Evolutionary conservation across 1,140 invertebrate genomes (phyloP).

Genomic region (Riptortus pedestris): DNA sequence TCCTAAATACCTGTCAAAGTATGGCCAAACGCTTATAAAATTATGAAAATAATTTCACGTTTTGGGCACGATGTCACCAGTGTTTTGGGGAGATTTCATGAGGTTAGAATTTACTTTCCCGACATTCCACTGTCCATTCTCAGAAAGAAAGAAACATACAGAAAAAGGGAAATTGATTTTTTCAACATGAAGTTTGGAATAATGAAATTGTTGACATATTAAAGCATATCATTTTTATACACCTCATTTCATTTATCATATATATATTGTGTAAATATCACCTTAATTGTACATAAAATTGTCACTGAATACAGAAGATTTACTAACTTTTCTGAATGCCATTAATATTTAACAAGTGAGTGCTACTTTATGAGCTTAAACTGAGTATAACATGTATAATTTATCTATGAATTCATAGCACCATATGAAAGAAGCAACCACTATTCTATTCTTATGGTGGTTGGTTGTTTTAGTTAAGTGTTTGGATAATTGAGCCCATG

Average conservation of each 20-base stretch:
- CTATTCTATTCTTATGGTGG: background rate
- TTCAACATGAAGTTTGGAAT: background rate
- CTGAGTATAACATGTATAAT: background rate
- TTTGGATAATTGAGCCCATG: background rate
- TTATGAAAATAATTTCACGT: too few relatives aligned
- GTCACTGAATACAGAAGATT: background rate
- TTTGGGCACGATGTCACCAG: too few relatives aligned
- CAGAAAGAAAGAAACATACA: background rate
- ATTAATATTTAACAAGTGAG: constrained; percentile 8
- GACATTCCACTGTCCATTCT: background rate
- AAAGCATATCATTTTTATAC: background rate
- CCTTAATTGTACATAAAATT: background rate
- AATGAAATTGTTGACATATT: background rate
- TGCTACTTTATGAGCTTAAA: background rate
- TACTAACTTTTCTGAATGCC: constrained; percentile 7
- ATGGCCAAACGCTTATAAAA: too few relatives aligned
- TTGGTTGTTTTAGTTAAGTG: background rate
- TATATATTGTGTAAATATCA: background rate
- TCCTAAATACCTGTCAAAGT: too few relatives aligned
- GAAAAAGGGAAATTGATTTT: background rate
- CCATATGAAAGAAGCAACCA: background rate
- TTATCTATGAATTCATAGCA: background rate
- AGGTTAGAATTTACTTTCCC: too few relatives aligned
- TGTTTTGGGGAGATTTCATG: too few relatives aligned
- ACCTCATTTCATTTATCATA: background rate